phyloP scores from a whole-genome alignment of 2,797 vertebrate species.

The Enteromius mattozi region DNA sequence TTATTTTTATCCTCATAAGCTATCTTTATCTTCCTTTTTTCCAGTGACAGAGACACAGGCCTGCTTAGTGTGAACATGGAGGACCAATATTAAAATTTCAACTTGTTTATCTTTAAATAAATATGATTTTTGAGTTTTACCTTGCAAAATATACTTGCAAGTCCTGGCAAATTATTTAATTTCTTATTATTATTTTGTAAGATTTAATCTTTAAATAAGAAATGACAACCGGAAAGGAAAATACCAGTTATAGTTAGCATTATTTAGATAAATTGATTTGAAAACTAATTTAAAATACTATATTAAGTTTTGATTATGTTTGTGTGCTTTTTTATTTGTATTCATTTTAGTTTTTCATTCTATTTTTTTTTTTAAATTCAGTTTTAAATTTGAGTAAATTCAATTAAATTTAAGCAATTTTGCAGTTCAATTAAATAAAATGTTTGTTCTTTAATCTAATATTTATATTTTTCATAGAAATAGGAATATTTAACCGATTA shows the following conservation, averaged over 20 bases:
- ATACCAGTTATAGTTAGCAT: background rate
- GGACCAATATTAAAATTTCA: background rate
- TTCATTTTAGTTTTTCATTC: background rate
- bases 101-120: no score
- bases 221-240: background rate
- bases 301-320: no score
- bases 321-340: background rate
- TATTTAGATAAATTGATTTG: no score
- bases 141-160: background rate
- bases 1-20: constrained; percentile 7
- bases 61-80: background rate
- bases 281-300: no score
- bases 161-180: background rate
- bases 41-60: background rate
- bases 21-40: background rate
- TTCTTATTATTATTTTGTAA: background rate
- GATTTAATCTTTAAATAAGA: background rate
- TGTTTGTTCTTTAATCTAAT: no score
- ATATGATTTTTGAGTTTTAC: background rate
- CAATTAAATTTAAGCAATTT: no score
- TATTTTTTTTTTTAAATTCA: no score
- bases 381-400: no score
- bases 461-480: no score
- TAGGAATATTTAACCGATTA: no score
- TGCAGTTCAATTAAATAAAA: no score